A percentile compares a stretch with the other conserved stretches of the same genome.
Evolutionary conservation across 2,113 vertebrate genomes (phyloP).

Genomic region (Strix uralensis): DNA sequence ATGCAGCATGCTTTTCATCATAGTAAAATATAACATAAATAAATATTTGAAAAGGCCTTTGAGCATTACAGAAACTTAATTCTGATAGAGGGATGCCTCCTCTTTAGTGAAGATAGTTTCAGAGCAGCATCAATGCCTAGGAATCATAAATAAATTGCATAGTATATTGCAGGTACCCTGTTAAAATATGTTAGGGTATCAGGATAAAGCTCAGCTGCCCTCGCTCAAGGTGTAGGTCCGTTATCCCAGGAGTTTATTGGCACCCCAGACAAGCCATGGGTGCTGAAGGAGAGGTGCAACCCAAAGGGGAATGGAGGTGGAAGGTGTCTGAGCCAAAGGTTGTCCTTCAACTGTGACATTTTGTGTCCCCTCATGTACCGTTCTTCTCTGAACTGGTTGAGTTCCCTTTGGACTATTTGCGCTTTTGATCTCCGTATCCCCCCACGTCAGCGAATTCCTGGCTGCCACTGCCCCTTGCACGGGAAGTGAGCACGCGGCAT

Average conservation of each 20-base stretch:
- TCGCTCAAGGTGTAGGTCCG: not conserved
- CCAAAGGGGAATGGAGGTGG: not conserved
- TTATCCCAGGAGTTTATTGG: not conserved
- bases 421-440: not conserved
- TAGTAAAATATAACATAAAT: not conserved
- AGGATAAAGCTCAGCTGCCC: not conserved
- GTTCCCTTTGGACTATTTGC: not conserved
- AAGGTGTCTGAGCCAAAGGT: not conserved
- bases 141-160: not conserved
- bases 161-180: not conserved
- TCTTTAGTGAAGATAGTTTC: not conserved
- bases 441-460: not conserved
- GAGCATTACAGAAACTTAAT: not conserved
- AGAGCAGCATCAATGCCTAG: not conserved
- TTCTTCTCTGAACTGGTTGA: not conserved
- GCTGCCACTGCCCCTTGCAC: not conserved
- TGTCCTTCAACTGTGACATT: not conserved
- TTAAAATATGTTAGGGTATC: not conserved
- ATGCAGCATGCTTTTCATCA: not conserved
- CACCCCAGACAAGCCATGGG: not conserved
- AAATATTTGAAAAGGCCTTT: not conserved
- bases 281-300: not conserved
- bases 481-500: accelerated
- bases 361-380: not conserved
- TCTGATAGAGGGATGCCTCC: not conserved